Base-by-base conservation (phyloP, 2,797 vertebrate genomes). In the Xenops minutus region DNA sequence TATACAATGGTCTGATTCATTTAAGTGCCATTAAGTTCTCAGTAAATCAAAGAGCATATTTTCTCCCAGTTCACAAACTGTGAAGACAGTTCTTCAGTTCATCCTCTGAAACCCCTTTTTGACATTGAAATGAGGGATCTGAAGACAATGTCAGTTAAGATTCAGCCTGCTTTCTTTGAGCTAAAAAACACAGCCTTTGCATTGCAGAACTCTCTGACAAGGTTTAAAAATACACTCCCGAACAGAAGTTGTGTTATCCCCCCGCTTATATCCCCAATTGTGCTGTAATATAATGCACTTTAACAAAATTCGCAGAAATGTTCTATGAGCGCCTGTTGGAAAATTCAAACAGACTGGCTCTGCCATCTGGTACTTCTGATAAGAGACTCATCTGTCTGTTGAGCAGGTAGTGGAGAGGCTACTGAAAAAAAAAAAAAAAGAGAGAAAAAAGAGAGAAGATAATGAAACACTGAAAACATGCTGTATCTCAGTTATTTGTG, bases 351-450 rank as follows among this genome's bases (percentile, higher is more conserved):
- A 97, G 96, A 90, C 96, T 95, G 61, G 27, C 10, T 49, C 79
- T 97, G 95, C 97, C 97, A 98, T 98, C 97, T 98, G 98, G 80
- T 98, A 34, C 87, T 97, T 96, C 95, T 97, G 97, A 98, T 98
- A 98, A 98, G 97, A 97, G 97, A 95, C 96, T 98, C 97, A 86
- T 98, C 96, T 95, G 92, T 96, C 97, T 98, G 93, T 96, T 88
- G 92, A 97, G 95, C 94, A 98, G 92, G 96, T 96, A 96, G 94
- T 49, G 34, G 66, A 90, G 93, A 96, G 71, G 67, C 91, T 95
- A 41, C 89, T 96, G 75, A 80, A 90, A 85, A 91, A 85, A 85
- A 78, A 69, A 26, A 71, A 61, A 23, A 85, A 91, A 85, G 82
- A 78, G 67, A 26, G 68, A 61, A 23, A 43, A 49, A 27, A 51